Evolutionary conservation across 2,797 vertebrate species (phyloP), one percentile per base, ranked within the genome.

Genomic region (Luscinia luscinia): DNA sequence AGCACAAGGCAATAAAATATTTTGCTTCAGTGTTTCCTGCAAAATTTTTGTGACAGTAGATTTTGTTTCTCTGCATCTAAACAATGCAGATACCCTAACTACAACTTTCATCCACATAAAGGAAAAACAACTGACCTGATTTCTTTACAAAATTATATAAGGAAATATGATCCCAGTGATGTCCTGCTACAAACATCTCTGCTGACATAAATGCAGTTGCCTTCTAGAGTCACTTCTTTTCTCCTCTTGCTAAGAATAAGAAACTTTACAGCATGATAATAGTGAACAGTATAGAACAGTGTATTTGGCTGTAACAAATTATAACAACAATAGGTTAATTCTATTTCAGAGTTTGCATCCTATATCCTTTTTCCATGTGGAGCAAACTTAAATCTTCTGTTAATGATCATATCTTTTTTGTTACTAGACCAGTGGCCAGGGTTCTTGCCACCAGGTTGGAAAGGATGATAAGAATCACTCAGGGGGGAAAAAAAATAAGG

Each of bases 41-140:
- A 85, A 85, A 49, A 32, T 22, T n/a, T 77, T 76, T 80, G 55
- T 41, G 66, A 17, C 13, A 43, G 18, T 15, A 61, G 20, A 34
- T 58, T 38, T n/a, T n/a, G 61, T 18, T 48, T 9, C 7, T 55
- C 30, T 67, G 9, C 11, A 34, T 38, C 18, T 64, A 72, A 84
- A 68, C 16, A 59, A 19, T 55, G 15, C 15, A 38, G 24, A 34
- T n/a, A 48, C 6, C 11, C 15, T 63, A 64, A 67, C 24, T 54
- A 40, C 9, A 40, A 5, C 0, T 0, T n/a, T 76, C 8, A 5
- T 36, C 51, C 2, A 1, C 34, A 51, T 22, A 73, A 81, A 6
- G 1, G 15, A 45, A 61, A 36, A 82, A 52, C 8, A 84, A 41
- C 30, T 38, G 21, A 73, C 10, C 22, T 70, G 48, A 38, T 54